Evolutionary conservation across 2,888 invertebrate species (phyloP), one percentile per base, ranked within the genome.

Genomic region (Diarsia brunnea): DNA sequence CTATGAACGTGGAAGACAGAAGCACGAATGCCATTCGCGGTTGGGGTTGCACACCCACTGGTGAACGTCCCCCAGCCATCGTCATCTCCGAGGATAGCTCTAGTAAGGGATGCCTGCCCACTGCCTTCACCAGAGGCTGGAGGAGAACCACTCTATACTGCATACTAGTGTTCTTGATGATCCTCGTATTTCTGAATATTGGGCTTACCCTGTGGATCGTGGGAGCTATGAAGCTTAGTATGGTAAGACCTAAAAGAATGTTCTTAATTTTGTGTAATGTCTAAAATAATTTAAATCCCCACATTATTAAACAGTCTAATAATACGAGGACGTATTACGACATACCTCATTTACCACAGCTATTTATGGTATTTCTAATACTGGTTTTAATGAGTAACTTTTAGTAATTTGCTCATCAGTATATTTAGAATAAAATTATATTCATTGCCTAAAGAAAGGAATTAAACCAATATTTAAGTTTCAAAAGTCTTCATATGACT

Each of bases 191-290:
- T 91, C 97, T 99, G 88, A 99, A 99, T 95, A 97, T 99, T 90
- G 98, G 98, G n/a, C 97, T 99, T 74, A 99, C 99, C 0, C 97
- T 99, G 69, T 99, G 99, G 99, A 98, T 99, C 83, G 97, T 99
- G 87, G 98, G 98, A 93, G 99, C 99, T 87, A 98, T 99, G 97
- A 98, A 99, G 95, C 98, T 99, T 92, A 99, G 98, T 82, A 97
- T 98, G 97, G 99, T 99, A 97, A 98, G 98, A 38, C 16, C 27
- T 43, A 7, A 4, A n/a, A 31, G 0, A 19, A 1, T 51, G 10
- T 69, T 45, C 19, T 43, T 63, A 43, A 63, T 63, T n/a, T 63
- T 43, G 27, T 60, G 31, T 19, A n/a, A 55, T 55, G 58, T 58
- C 16, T 27, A 10, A 58, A 58, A 55, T 4, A 27, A 27, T 16